Evolutionary conservation across 2,113 vertebrate species (phyloP), one percentile per base, ranked within the genome.

Genomic region (Hyaena hyaena): DNA sequence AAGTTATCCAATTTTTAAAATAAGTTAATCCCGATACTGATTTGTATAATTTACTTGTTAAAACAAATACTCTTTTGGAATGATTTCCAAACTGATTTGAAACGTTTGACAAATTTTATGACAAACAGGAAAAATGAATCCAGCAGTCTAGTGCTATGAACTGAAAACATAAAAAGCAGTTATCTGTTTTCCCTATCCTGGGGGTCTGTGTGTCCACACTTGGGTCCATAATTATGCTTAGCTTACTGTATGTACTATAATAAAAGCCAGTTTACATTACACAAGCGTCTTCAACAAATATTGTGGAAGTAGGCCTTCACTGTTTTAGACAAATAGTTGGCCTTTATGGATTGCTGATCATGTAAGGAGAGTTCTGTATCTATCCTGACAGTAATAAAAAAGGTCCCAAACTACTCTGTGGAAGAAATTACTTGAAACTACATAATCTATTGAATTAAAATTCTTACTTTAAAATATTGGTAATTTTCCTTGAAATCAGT

Each of bases 41-140:
- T 12, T 95, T 95, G 73, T 61, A 74, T 21, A 58, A 80, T 73
- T 69, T 95, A 66, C 61, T 88, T 63, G 50, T 97, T 86, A 50
- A 87, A 93, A 82, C 3, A n/a, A 85, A 61, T 61, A 84, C 6
- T 71, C 26, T 77, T 71, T 61, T 39, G 21, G 15, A 85, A 92
- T 74, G 39, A 48, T 68, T 93, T 88, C 74, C n/a, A 53, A 92
- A 81, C 8, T 68, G 55, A 61, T 58, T 21, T 80, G 53, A 93
- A 88, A 88, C 19, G 15, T 69, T 14, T 95, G 31, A 73, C 53
- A 73, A 86, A 73, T 53, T 69, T 90, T 45, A 86, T 9, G 58
- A 95, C 53, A 53, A 90, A 90, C 14, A 45, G 15, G 33, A n/a
- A 53, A 65, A 55, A 84, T 26, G 23, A 89, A 79, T 53, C 33